These are phyloP conservation scores for Hippocampus kuda DNA, from an alignment of 2,797 vertebrate genomes.

Conservation along the genomic window DNA sequence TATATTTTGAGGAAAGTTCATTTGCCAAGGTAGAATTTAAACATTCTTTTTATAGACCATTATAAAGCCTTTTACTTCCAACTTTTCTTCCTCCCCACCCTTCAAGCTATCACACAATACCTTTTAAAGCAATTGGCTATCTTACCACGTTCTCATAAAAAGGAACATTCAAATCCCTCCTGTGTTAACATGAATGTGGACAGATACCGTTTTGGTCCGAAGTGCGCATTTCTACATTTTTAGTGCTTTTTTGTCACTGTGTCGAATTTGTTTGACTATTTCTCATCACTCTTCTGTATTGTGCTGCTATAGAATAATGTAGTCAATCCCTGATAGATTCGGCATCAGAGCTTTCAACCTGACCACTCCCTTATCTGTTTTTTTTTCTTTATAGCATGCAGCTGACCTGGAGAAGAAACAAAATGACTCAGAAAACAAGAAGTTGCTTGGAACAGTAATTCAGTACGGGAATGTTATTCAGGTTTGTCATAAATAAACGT, in stretches of 20 bases:
- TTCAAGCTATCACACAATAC: slow-evolving; percentile 38
- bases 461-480: slow-evolving; percentile 96
- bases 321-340: not conserved
- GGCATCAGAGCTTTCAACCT: not conserved
- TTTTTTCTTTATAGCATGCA: slow-evolving; percentile 73
- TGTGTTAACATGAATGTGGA: slow-evolving; percentile 36
- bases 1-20: slow-evolving; percentile 13
- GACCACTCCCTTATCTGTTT: slow-evolving; percentile 1
- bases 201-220: slow-evolving; percentile 24
- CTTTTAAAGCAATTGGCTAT: slow-evolving; percentile 56
- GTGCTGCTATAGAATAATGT: not conserved
- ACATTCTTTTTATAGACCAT: slow-evolving; percentile 53
- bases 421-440: slow-evolving; percentile 94
- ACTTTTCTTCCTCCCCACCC: slow-evolving; percentile 31
- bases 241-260: not conserved
- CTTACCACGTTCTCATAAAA: slow-evolving; percentile 47
- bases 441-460: slow-evolving; percentile 88
- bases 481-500: slow-evolving; percentile 56
- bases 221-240: not conserved
- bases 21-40: slow-evolving; percentile 16
- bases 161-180: slow-evolving; percentile 28
- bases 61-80: slow-evolving; percentile 30
- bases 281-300: not conserved
- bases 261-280: not conserved
- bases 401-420: slow-evolving; percentile 98